Evolutionary conservation across 2,797 vertebrate species (phyloP), one percentile per base, ranked within the genome.

Genomic region (Taenioides sp.): DNA sequence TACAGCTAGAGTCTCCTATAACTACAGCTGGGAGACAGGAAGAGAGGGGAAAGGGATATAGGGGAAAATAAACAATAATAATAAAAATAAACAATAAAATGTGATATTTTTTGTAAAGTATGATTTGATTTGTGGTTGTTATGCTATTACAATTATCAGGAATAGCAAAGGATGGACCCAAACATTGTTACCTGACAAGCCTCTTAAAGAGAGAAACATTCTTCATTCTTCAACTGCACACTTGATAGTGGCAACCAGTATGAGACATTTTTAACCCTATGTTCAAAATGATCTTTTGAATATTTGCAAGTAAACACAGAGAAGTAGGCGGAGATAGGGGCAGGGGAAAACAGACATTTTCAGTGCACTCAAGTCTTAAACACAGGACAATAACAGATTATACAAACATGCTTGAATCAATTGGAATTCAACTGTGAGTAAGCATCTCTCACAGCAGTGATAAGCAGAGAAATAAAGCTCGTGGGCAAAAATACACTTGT

Each of bases 1-100:
- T 90, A 95, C 84, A 76, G 85, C 80, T 95, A 91, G 87, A 65
- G 72, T 78, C 71, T 73, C 6, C 60, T 37, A 52, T 80, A 74
- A 74, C 67, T 69, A 60, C 58, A 55, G 54, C 60, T 65, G 79
- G 70, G 22, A 79, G 69, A 65, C 59, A 77, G 55, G 12, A 43
- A 14, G 40, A 14, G 40, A 43, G 12, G 12, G 10, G 40, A 43
- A 43, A 14, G 40, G 40, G 40, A 43, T 43, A 43, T 14, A 14
- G 40, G 40, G 12, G 12, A 43, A 12, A 75, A 17, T 27, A 27
- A 27, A 50, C 1, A 57, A 67, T 20, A 65, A 63, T 50, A 64
- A 43, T 74, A 76, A 7, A 7, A 50, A 54, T 18, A 28, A 67
- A 67, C 20, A 43, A 40, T 88, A 89, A 90, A 90, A 85, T 65